phyloP scores from a whole-genome alignment of 1,140 invertebrate genomes.

The Radopholus similis region DNA sequence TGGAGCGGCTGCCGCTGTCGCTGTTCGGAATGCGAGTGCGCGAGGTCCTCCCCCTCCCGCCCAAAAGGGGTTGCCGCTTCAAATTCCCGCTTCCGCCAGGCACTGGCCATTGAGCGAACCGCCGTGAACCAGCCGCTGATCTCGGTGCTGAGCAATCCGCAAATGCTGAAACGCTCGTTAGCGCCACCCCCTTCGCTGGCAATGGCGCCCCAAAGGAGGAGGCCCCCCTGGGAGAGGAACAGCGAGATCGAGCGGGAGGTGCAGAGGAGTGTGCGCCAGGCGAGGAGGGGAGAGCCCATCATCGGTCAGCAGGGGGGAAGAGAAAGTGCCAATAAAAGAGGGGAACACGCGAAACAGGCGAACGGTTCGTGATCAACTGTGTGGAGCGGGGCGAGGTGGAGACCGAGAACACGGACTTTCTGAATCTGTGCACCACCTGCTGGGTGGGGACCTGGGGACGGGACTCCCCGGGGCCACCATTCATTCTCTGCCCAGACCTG shows the following conservation, averaged over 20 bases:
- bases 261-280: neutral
- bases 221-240: too few relatives aligned
- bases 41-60: neutral
- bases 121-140: neutral
- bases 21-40: neutral
- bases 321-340: neutral
- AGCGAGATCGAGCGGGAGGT: neutral
- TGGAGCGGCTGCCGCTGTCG: conserved; percentile 3
- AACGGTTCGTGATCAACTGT: conserved; percentile 44
- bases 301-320: neutral
- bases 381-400: conserved; percentile 42
- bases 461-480: neutral
- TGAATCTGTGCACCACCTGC: conserved; percentile 41
- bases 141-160: neutral
- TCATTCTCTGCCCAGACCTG: neutral
- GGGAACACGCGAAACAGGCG: conserved; percentile 12
- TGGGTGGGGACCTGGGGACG: conserved; percentile 17
- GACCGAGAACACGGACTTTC: conserved; percentile 32
- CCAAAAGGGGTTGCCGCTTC: neutral
- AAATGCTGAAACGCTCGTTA: neutral
- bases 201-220: too few relatives aligned
- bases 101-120: too few relatives aligned
- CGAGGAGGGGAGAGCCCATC: neutral
- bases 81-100: too few relatives aligned
- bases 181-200: neutral